Evolutionary conservation across 2,113 vertebrate species (phyloP), one percentile per base, ranked within the genome.

Genomic region (Halcyon malimbica): DNA sequence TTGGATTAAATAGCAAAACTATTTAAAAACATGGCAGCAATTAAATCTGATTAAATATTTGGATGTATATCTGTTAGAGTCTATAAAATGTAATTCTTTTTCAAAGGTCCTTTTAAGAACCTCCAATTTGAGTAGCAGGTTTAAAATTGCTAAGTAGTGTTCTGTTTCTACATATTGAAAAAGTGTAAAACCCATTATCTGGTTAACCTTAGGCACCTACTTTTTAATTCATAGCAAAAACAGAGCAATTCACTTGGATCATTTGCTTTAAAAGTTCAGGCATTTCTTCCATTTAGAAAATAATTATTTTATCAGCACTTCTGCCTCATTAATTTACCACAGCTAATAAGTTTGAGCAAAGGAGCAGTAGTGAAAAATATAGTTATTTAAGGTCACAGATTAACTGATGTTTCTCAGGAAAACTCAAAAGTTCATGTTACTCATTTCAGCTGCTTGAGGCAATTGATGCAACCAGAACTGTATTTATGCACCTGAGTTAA

Each of bases 261-360:
- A 91, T 35, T 39, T 48, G 56, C 62, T 96, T 51, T 1, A 88
- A 57, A 77, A 74, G 59, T 80, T 74, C 59, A 83, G 28, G 42
- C 9, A 0, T 57, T 94, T 82, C 62, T 76, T 83, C 51, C 77
- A 50, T 62, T 83, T 70, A 69, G n/a, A 28, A 92, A 77, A 77
- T 24, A 96, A 71, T n/a, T 13, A 83, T 67, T 93, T 91, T 93
- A 90, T 78, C 92, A 92, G 77, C 57, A 78, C 57, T 91, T 82
- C 35, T 84, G 56, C 28, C 77, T 91, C 77, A 90, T 75, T 92
- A 83, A 86, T 87, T 84, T 88, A 73, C 7, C 57, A 75, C 65
- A 87, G 75, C 13, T 70, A 88, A 76, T 48, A 86, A 18, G 15
- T 80, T 21, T 83, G 44, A 96, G 54, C 41, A 88, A 63, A 92